Conservation (phyloP, 2,797 vertebrate genomes). For the Apogon hyalosoma region DNA sequence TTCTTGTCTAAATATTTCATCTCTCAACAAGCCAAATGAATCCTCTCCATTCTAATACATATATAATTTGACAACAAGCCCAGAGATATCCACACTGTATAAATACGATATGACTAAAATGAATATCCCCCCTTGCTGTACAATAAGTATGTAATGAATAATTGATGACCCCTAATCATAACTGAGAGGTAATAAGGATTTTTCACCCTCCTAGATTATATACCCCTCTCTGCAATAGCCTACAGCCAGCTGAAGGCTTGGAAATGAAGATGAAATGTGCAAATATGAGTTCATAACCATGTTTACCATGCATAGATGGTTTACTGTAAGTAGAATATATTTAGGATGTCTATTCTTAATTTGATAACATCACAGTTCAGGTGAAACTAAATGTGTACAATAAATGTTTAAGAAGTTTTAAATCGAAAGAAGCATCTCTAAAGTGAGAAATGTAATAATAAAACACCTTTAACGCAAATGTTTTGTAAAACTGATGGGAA, state of each 20-base stretch:
- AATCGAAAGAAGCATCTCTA: conserved; percentile 27
- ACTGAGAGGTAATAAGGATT: conserved; percentile 69
- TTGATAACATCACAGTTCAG: not conserved
- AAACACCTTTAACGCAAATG: conserved; percentile 16
- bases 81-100: conserved; percentile 62
- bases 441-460: conserved; percentile 16
- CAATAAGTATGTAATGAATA: conserved; percentile 70
- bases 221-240: conserved; percentile 32
- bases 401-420: conserved; percentile 38
- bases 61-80: conserved; percentile 76
- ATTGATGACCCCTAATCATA: conserved; percentile 74
- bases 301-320: conserved; percentile 25
- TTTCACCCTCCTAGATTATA: conserved; percentile 46
- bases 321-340: conserved; percentile 26
- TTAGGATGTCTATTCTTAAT: not conserved
- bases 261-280: conserved; percentile 44
- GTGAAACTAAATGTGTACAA: conserved; percentile 14
- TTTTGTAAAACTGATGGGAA: conserved; percentile 26
- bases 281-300: conserved; percentile 43
- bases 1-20: conserved; percentile 83
- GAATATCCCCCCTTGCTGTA: conserved; percentile 65
- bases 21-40: conserved; percentile 77
- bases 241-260: conserved; percentile 26
- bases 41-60: conserved; percentile 78
- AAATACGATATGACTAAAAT: conserved; percentile 73